Base-by-base conservation (phyloP, 2,113 vertebrate species). In the Tyto alba region DNA sequence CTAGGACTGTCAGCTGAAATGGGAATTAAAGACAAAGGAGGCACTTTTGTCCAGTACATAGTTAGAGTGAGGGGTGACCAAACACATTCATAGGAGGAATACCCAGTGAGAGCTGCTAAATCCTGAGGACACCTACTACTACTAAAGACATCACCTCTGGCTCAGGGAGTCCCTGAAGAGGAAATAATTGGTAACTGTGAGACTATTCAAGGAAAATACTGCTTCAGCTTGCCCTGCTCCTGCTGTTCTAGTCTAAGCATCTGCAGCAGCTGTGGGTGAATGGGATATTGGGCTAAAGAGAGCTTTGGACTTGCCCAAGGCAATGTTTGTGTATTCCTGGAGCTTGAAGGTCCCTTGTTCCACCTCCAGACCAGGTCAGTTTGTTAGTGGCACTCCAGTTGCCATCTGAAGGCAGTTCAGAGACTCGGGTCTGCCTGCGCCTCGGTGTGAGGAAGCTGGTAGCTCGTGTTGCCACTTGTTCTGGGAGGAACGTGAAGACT, bases 31-130 rank as follows among this genome's bases (percentile, higher is more conserved):
- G 16, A 30, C 14, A 7, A 25, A 76, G 75, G 15, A 45, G 11
- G 16, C 0, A 4, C 43, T 77, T 82, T n/a, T 15, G 11, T 36
- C 18, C 10, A 1, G 13, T 5, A 3, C 3, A 0, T 4, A 19
- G 45, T 13, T 19, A n/a, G 47, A n/a, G 55, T 85, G 50, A 67
- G 60, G 50, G 30, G 16, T 23, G 53, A 20, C 73, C 48, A 27
- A 63, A 72, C 7, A 3, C 41, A 5, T 32, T 59, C 13, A 4
- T 3, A 15, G 41, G 10, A 17, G 29, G 7, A 52, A 50, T 6
- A n/a, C 0, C 59, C 43, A 11, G 8, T 36, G 43, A 21, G 52
- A 59, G 6, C 36, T 81, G 19, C 36, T 5, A 6, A 29, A 59
- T 52, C 38, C 52, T 67, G 34, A 23, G 26, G 64, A 23, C 16